Evolutionary conservation across 2,797 vertebrate species (phyloP), one percentile per base, ranked within the genome.

Genomic region (Calcarius lapponicus): DNA sequence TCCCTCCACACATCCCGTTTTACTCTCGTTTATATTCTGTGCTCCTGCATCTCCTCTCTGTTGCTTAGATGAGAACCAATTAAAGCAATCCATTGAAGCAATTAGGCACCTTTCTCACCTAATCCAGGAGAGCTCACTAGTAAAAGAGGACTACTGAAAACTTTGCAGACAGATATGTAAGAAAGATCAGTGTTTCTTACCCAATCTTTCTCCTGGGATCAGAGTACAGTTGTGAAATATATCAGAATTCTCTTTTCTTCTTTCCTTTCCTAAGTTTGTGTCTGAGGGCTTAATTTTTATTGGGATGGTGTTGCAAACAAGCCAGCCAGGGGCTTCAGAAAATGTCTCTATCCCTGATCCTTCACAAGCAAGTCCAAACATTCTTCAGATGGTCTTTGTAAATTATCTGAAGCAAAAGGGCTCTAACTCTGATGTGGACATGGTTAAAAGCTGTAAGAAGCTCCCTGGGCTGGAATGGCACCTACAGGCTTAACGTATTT

Each of bases 281-380:
- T 96, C 83, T 34, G 32, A 93, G 42, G 78, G 80, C 92, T 95
- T 94, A 95, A 82, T 92, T 95, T 97, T 97, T 96, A 97, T 95
- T 87, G 88, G 85, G 79, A 88, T 95, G 67, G 92, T 96, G 94
- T 95, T 95, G 96, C 94, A 97, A 96, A 95, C 83, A 94, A 95
- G 88, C 64, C 93, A 95, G 80, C 51, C 61, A 88, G 88, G 83
- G 88, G 78, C 80, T 96, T 94, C 95, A 93, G 80, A 78, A 97
- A 94, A 93, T 24, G 67, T 85, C 74, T 90, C 67, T 78, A 70
- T 40, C 78, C 78, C 45, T 47, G 64, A 94, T 67, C 72, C 66
- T 61, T 95, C 74, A 50, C 45, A 86, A 93, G 60, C 0, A 0
- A 86, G 74, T 86, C 62, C 90, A 95, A 95, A 95, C 71, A 93